phyloP scores from a whole-genome alignment of 2,113 vertebrate genomes.

The Nyctereutes procyonoides region DNA sequence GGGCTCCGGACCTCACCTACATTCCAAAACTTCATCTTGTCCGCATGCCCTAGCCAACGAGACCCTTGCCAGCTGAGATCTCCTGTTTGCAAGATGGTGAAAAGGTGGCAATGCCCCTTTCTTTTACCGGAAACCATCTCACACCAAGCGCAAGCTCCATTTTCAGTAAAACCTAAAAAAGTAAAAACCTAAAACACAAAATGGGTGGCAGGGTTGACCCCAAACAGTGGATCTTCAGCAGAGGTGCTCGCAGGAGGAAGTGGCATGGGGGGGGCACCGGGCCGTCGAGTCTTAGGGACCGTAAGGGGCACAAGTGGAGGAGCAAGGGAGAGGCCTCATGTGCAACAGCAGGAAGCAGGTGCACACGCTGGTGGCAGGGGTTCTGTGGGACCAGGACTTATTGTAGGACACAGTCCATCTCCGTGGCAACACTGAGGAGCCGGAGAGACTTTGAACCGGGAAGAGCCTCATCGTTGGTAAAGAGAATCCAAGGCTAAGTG shows the following conservation, averaged over 20 bases:
- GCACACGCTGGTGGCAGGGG: too few relatives aligned
- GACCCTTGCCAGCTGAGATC: not conserved
- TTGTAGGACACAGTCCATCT: not conserved
- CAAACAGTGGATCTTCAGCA: not conserved
- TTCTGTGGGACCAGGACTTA: not conserved
- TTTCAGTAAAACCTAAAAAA: not conserved
- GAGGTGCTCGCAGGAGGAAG: not conserved
- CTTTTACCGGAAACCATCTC: not conserved
- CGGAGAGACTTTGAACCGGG: not conserved
- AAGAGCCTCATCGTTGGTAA: not conserved
- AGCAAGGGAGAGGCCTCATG: rapidly evolving
- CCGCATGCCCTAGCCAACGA: too few relatives aligned
- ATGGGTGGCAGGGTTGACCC: not conserved
- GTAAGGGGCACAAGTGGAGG: not conserved
- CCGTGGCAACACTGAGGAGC: not conserved
- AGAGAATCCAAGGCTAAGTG: not conserved
- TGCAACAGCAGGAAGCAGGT: not conserved
- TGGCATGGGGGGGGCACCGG: rapidly evolving
- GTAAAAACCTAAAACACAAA: not conserved
- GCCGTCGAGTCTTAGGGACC: not conserved
- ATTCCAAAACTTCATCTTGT: not conserved
- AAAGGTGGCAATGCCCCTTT: not conserved
- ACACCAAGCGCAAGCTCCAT: not conserved
- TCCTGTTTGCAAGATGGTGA: not conserved
- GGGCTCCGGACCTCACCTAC: too few relatives aligned